Evolutionary conservation across 2,888 invertebrate genomes (phyloP).

Genomic region (Drosophila tanythrix): DNA sequence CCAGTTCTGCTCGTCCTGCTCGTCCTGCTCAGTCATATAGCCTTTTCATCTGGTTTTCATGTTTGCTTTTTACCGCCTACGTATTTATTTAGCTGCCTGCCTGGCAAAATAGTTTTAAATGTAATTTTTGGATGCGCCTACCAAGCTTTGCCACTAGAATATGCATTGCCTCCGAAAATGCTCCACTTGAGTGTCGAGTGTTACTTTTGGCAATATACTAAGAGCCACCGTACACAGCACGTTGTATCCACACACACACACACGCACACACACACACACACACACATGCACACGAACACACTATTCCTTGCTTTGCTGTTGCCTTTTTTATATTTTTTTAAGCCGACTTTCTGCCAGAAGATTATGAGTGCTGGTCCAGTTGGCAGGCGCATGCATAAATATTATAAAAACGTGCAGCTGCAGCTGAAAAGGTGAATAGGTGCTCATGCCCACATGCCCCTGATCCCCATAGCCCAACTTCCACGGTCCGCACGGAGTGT

Average conservation of each 20-base stretch:
- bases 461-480: not conserved
- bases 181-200: slow-evolving; percentile 67
- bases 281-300: not conserved
- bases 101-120: slow-evolving; percentile 74
- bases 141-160: slow-evolving; percentile 48
- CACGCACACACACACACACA: slow-evolving; percentile 30
- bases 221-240: slow-evolving; percentile 17
- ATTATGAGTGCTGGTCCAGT: slow-evolving; percentile 67
- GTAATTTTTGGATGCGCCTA: slow-evolving; percentile 71
- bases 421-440: slow-evolving; percentile 64
- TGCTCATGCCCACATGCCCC: slow-evolving; percentile 17
- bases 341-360: slow-evolving; percentile 28
- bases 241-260: slow-evolving; percentile 18
- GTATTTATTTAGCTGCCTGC: slow-evolving; percentile 58
- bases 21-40: not conserved
- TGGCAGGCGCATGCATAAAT: slow-evolving; percentile 74
- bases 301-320: slow-evolving; percentile 8
- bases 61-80: slow-evolving; percentile 49
- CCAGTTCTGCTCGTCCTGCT: not conserved
- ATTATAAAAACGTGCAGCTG: slow-evolving; percentile 75
- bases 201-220: slow-evolving; percentile 73
- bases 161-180: slow-evolving; percentile 54
- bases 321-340: slow-evolving; percentile 26
- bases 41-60: slow-evolving; percentile 63
- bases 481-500: slow-evolving; percentile 35